A percentile compares a stretch with the other conserved stretches of the same genome.
Evolutionary conservation across 2,113 vertebrate species (phyloP).

Genomic region (Ceyx cyanopectus): DNA sequence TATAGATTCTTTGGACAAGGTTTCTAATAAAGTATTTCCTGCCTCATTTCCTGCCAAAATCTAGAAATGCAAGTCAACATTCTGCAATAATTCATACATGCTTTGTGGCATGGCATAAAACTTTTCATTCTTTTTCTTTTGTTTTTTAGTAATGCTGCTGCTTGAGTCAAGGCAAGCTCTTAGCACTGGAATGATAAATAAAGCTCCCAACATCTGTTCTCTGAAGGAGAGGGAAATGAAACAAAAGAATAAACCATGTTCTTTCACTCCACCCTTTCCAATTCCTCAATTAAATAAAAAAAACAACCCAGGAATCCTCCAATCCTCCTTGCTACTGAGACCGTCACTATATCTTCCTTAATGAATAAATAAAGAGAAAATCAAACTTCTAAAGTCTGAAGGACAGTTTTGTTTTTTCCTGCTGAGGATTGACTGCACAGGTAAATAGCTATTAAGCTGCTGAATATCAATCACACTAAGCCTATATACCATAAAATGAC

Average conservation of each 20-base stretch:
- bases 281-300: neutral
- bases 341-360: neutral
- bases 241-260: neutral
- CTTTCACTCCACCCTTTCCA: neutral
- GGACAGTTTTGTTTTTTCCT: neutral
- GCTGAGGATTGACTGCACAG: neutral
- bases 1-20: neutral
- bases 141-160: neutral
- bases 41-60: conserved; percentile 5
- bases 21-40: conserved; percentile 34
- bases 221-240: neutral
- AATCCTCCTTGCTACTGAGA: neutral
- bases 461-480: neutral
- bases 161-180: neutral
- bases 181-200: neutral
- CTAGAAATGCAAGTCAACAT: neutral
- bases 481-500: neutral
- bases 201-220: neutral
- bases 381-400: neutral
- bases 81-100: neutral
- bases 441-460: neutral
- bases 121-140: neutral
- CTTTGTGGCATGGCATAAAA: neutral
- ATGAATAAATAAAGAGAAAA: neutral
- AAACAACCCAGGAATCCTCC: neutral